Conservation (phyloP, 2,888 invertebrate genomes). For the Mesochorus sp. region DNA sequence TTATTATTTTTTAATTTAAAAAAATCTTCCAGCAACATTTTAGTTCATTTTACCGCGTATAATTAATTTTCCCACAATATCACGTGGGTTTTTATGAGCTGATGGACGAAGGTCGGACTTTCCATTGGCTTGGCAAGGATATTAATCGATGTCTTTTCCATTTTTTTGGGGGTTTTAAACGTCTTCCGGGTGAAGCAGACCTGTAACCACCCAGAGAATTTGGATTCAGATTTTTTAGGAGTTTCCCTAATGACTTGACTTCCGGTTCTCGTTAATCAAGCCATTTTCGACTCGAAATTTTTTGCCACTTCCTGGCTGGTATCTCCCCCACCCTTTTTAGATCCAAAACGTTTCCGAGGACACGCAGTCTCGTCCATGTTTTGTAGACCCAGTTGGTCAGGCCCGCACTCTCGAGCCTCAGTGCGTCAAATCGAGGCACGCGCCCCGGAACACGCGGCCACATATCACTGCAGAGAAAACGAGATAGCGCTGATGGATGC, state of each 20-base stretch:
- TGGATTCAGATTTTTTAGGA: background rate
- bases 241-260: background rate
- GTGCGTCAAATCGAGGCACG: constrained; percentile 40
- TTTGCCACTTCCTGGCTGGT: constrained; percentile 8
- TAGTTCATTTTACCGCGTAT: too few species aligned
- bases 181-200: background rate
- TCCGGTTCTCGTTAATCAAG: constrained; percentile 34
- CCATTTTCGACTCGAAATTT: background rate
- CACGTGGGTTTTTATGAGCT: too few species aligned
- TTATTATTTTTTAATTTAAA: too few species aligned
- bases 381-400: constrained; percentile 25
- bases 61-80: too few species aligned
- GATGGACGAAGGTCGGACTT: too few species aligned
- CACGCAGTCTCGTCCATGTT: background rate
- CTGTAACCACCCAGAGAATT: too few species aligned
- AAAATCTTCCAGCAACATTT: too few species aligned
- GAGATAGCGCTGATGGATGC: constrained; percentile 59
- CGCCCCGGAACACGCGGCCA: constrained; percentile 17
- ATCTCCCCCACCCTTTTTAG: background rate
- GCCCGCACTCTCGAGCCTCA: background rate
- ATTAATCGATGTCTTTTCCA: too few species aligned
- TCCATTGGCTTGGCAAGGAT: too few species aligned
- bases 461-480: constrained; percentile 44
- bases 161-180: too few species aligned
- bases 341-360: too few species aligned